These are phyloP conservation scores for Aporophyla nigra DNA, from an alignment of 2,888 invertebrate genomes.

Conservation along the genomic window DNA sequence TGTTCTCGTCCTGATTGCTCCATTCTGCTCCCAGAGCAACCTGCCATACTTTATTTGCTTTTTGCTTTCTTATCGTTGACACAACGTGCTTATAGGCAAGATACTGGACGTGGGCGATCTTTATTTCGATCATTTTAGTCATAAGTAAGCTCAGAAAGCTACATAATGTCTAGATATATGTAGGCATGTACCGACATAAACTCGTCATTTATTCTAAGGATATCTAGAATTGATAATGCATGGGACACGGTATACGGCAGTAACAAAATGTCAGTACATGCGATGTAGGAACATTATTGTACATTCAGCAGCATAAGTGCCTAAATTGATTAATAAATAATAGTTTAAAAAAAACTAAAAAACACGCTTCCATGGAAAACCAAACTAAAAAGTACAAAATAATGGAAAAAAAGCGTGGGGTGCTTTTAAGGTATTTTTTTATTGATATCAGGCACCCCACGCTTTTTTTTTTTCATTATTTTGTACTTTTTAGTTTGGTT, in stretches of 20 bases:
- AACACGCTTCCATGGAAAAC: too few species aligned
- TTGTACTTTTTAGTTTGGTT: too few species aligned
- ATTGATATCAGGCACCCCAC: too few species aligned
- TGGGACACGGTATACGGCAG: not conserved
- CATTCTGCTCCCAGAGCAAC: slow-evolving; percentile 84
- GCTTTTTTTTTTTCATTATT: too few species aligned
- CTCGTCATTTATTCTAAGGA: not conserved
- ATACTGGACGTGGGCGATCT: slow-evolving; percentile 37
- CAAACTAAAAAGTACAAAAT: too few species aligned
- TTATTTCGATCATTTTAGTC: slow-evolving; percentile 13
- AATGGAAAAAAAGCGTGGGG: too few species aligned
- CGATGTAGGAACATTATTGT: not conserved
- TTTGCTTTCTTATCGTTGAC: slow-evolving; percentile 82
- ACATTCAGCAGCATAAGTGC: slow-evolving; percentile 8
- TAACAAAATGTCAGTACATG: not conserved
- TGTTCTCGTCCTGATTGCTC: slow-evolving; percentile 89
- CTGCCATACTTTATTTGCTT: slow-evolving; percentile 77
- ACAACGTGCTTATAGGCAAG: slow-evolving; percentile 56
- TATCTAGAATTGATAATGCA: not conserved
- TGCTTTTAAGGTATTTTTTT: too few species aligned
- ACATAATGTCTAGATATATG: not conserved
- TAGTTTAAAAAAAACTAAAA: too few species aligned
- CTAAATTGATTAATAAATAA: not conserved
- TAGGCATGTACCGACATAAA: not conserved
- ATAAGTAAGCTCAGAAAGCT: not conserved